A percentile compares a stretch with the other conserved stretches of the same genome.
These are phyloP conservation scores for Neria commutata DNA, from an alignment of 2,888 invertebrate species.

Conservation along the genomic window DNA sequence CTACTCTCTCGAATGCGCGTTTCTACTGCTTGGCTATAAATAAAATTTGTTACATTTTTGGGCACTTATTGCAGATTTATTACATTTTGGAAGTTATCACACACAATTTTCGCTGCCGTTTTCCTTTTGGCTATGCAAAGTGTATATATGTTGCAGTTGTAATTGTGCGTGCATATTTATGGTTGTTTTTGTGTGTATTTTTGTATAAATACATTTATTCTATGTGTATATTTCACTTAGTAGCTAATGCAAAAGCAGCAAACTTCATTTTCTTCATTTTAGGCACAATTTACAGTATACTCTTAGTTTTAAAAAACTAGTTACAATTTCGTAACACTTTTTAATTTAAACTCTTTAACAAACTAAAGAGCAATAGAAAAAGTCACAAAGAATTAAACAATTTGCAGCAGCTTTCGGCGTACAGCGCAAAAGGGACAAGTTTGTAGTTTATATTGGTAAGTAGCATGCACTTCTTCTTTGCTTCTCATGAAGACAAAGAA, in stretches of 20 bases:
- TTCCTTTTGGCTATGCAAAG: too few relatives aligned
- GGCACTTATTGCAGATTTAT: conserved; percentile 38
- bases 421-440: conserved; percentile 7
- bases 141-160: too few relatives aligned
- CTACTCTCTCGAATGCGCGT: too few relatives aligned
- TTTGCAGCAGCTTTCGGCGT: too few relatives aligned
- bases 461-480: conserved; percentile 12
- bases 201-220: conserved; percentile 9
- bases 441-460: conserved; percentile 13
- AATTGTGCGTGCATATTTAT: too few relatives aligned
- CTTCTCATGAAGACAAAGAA: background rate
- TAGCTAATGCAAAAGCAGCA: conserved; percentile 28
- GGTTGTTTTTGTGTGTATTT: conserved; percentile 4
- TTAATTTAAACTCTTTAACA: too few relatives aligned
- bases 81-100: conserved; percentile 23
- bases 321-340: background rate
- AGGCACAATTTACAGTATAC: conserved; percentile 32
- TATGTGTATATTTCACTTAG: conserved; percentile 22
- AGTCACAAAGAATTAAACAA: too few relatives aligned
- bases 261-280: conserved; percentile 27
- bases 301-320: conserved; percentile 13
- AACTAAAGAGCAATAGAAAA: too few relatives aligned
- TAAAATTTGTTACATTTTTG: conserved; percentile 25
- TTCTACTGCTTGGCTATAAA: too few relatives aligned
- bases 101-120: conserved; percentile 13